A percentile compares a stretch with the other conserved stretches of the same genome.
Evolutionary conservation across 2,797 vertebrate genomes (phyloP).

Genomic region (Iguana delicatissima): DNA sequence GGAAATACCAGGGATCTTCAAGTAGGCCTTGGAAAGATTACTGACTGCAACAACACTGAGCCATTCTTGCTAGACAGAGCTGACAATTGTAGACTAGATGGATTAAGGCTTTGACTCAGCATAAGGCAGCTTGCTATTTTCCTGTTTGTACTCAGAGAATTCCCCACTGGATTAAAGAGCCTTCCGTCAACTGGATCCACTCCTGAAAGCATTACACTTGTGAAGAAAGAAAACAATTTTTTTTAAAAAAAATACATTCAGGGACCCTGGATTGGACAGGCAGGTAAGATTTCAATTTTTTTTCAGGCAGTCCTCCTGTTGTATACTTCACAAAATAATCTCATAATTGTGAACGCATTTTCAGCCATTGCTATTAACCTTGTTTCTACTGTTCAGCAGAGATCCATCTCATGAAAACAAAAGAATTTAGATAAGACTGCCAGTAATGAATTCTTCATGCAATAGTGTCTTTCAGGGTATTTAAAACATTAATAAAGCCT

Average conservation of each 20-base stretch:
- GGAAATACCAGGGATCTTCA: no score
- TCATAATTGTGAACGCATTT: constrained; percentile 1
- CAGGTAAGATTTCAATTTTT: not conserved
- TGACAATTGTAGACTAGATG: no score
- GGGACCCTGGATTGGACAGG: not conserved
- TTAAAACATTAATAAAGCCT: constrained; percentile 63
- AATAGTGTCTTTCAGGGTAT: constrained; percentile 32
- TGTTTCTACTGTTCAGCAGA: not conserved
- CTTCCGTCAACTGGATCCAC: not conserved
- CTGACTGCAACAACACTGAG: no score
- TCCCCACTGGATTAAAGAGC: not conserved
- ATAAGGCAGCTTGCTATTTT: no score
- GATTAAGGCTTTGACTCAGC: no score
- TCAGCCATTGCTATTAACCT: not conserved
- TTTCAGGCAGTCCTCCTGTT: not conserved
- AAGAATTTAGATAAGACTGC: constrained; percentile 10
- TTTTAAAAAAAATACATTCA: not conserved
- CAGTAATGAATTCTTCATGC: constrained; percentile 36
- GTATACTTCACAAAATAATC: not conserved
- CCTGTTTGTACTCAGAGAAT: not conserved
- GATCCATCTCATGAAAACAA: constrained; percentile 7
- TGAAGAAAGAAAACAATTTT: not conserved
- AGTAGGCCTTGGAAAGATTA: no score
- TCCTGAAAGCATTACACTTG: not conserved
- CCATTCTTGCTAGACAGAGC: no score